Conservation (phyloP, 1,140 invertebrate genomes). For the Platorchestia sp. region DNA sequence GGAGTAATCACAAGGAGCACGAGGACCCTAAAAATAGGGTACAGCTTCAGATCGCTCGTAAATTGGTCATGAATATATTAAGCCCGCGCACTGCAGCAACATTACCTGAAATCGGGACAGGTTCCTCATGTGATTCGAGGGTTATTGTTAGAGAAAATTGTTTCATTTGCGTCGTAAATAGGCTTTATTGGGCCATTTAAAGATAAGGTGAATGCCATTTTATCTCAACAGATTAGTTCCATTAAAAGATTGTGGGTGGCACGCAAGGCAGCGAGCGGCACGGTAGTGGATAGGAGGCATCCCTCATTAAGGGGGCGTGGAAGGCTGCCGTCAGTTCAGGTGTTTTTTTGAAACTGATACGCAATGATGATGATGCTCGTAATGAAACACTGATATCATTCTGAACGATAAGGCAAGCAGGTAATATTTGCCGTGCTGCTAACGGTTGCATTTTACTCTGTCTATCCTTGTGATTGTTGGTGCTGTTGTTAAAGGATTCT, state of each 20-base stretch:
- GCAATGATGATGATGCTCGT: neutral
- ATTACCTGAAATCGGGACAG: constrained; percentile 15
- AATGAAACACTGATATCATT: neutral
- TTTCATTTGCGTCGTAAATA: constrained; percentile 35
- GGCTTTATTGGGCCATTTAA: constrained; percentile 6
- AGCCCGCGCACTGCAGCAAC: neutral
- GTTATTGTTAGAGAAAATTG: constrained; percentile 6
- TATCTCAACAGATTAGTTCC: constrained; percentile 14
- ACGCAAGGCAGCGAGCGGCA: neutral
- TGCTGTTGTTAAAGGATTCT: neutral
- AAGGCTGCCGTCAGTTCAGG: neutral
- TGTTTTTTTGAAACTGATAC: neutral
- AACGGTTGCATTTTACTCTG: too few relatives aligned
- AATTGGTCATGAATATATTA: constrained; percentile 35
- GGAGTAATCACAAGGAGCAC: constrained; percentile 18
- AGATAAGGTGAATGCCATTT: constrained; percentile 34
- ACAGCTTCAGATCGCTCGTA: neutral
- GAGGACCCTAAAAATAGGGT: constrained; percentile 25
- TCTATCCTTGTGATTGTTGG: too few relatives aligned
- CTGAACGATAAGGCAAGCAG: neutral
- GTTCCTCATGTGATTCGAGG: neutral
- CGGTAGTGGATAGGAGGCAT: neutral
- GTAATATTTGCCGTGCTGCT: too few relatives aligned
- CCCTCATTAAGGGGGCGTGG: neutral
- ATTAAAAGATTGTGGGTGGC: constrained; percentile 42